Conservation (phyloP, 2,797 vertebrate genomes). For the Alfaro cultratus region DNA sequence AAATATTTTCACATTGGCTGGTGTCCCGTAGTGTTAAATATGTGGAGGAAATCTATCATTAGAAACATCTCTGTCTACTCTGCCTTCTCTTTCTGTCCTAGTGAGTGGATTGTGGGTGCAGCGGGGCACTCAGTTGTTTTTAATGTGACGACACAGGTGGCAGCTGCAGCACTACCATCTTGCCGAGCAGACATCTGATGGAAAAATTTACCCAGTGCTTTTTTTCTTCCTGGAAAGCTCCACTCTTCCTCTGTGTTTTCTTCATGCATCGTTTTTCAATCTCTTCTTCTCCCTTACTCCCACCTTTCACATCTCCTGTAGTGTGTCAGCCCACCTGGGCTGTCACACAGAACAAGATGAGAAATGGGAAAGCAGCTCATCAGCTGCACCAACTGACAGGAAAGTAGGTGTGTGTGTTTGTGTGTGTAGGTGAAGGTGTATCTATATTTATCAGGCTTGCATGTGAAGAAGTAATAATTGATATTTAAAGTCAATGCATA, state of each 20-base stretch:
- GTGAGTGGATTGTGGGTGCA: constrained; percentile 55
- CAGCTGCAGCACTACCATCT: constrained; percentile 69
- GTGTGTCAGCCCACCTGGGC: constrained; percentile 73
- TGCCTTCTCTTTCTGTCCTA: constrained; percentile 23
- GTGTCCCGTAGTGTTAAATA: constrained; percentile 28
- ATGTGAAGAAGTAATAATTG: constrained; percentile 12
- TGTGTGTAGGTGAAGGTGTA: constrained; percentile 8
- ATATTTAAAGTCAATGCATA: constrained; percentile 22
- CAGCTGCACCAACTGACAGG: constrained; percentile 67
- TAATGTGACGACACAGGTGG: constrained; percentile 65
- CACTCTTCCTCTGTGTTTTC: constrained; percentile 11
- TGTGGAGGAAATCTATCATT: constrained; percentile 29
- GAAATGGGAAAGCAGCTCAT: constrained; percentile 74
- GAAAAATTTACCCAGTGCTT: constrained; percentile 61
- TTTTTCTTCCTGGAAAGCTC: constrained; percentile 21
- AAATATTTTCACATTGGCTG: constrained; percentile 15
- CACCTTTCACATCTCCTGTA: constrained; percentile 65
- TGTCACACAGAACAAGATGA: constrained; percentile 73
- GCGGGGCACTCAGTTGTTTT: constrained; percentile 44
- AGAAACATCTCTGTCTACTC: constrained; percentile 11
- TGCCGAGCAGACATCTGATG: constrained; percentile 67
- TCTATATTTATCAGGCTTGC: constrained; percentile 19
- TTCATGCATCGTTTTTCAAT: constrained; percentile 36
- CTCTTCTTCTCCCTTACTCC: constrained; percentile 22
- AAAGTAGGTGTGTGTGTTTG: constrained; percentile 31